phyloP scores from a whole-genome alignment of 2,888 invertebrate species.

The Agriopis leucophaearia region DNA sequence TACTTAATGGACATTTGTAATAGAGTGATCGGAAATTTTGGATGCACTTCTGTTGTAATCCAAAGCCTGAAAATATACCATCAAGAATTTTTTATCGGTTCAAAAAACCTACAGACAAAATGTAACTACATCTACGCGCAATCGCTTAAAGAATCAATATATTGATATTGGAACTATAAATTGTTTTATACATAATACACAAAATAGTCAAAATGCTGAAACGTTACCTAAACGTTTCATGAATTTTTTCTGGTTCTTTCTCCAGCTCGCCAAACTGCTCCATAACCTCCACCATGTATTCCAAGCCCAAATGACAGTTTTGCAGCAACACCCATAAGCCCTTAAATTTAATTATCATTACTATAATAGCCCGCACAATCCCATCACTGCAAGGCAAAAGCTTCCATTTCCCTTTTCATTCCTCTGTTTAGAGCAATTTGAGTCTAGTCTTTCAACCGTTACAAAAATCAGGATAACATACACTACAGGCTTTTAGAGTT shows the following conservation, averaged over 20 bases:
- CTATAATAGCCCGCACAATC: no score
- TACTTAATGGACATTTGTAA: constrained; percentile 95
- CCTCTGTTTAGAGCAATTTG: no score
- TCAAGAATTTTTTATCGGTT: not conserved
- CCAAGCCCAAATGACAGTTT: constrained; percentile 95
- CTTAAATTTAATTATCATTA: constrained; percentile 60
- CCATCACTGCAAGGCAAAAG: no score
- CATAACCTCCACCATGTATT: constrained; percentile 93
- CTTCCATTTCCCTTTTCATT: no score
- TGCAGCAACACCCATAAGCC: constrained; percentile 95
- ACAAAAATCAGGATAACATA: no score
- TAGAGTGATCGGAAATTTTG: constrained; percentile 92
- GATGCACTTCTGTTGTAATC: constrained; percentile 95
- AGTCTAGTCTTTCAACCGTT: no score
- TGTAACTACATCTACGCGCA: not conserved
- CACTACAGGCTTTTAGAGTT: no score
- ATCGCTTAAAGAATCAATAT: no score
- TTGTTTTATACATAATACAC: not conserved
- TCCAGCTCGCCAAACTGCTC: constrained; percentile 88
- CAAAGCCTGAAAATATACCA: constrained; percentile 86
- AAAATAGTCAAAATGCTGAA: not conserved
- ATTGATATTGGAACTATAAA: no score
- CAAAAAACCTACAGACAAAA: not conserved
- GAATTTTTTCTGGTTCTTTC: constrained; percentile 77
- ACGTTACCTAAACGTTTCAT: constrained; percentile 76